These are phyloP conservation scores for Lindbergichthys nudifrons DNA, from an alignment of 2,797 vertebrate genomes.

Conservation along the genomic window DNA sequence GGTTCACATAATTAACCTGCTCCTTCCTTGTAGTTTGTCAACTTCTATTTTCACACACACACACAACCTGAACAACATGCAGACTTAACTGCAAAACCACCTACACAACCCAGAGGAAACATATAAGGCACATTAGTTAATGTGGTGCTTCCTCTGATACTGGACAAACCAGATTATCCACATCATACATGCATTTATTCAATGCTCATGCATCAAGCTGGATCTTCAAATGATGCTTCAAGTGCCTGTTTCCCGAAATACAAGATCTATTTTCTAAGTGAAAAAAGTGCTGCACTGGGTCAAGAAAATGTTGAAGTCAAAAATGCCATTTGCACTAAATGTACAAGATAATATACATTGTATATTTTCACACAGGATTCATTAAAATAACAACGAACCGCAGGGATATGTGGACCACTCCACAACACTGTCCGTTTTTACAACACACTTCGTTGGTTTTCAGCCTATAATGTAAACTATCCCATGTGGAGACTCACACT, in stretches of 20 bases:
- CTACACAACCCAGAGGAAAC: neutral
- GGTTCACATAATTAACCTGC: constrained; percentile 32
- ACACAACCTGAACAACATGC: constrained; percentile 1
- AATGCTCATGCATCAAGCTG: neutral
- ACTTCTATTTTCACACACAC: constrained; percentile 39
- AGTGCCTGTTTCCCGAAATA: neutral
- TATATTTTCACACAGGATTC: neutral
- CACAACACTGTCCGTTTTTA: neutral
- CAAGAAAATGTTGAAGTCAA: too few species aligned
- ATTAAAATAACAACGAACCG: neutral
- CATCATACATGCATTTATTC: neutral
- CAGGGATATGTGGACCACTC: neutral
- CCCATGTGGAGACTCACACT: neutral
- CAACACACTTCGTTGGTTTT: constrained; percentile 3
- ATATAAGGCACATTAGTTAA: neutral
- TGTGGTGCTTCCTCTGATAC: neutral
- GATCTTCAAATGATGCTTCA: neutral
- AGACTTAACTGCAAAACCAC: constrained; percentile 4
- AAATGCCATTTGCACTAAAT: neutral
- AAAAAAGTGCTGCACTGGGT: too few species aligned
- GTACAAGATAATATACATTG: neutral
- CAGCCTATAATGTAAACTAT: neutral
- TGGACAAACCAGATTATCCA: neutral
- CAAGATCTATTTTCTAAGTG: neutral
- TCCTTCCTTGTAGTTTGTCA: constrained; percentile 29